These are phyloP conservation scores for Apostichopus leukothele DNA, from an alignment of 53 echinoderm and acorn worm genomes.

Conservation along the genomic window DNA sequence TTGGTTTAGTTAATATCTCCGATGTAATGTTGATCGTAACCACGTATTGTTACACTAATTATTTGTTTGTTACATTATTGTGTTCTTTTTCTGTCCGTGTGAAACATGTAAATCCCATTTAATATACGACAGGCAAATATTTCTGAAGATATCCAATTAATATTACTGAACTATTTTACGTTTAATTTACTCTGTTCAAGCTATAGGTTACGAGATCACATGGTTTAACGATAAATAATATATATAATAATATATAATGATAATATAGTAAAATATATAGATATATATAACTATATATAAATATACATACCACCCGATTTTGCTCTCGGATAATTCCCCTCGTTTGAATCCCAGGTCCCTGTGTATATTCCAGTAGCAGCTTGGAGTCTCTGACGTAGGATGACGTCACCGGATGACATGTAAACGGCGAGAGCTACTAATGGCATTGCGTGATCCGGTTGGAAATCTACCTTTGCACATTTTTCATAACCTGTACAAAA, in stretches of 20 bases:
- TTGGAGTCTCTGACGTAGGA: conserved; percentile 30
- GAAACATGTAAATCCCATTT: too few relatives aligned
- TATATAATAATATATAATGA: too few relatives aligned
- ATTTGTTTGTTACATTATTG: too few relatives aligned
- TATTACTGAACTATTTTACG: too few relatives aligned
- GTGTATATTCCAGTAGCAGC: conserved; percentile 32
- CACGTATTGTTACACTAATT: too few relatives aligned
- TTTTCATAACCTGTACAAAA: conserved; percentile 16
- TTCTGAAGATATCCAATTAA: neutral
- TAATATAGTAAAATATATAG: too few relatives aligned
- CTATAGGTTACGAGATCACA: too few relatives aligned
- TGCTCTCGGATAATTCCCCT: conserved; percentile 19
- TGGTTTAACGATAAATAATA: too few relatives aligned
- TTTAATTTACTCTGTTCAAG: too few relatives aligned
- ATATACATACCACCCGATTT: conserved; percentile 18
- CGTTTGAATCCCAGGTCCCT: conserved; percentile 8
- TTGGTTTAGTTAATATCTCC: too few relatives aligned
- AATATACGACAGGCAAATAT: neutral
- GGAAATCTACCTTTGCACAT: conserved; percentile 23
- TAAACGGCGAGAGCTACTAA: conserved; percentile 32
- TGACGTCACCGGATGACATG: conserved; percentile 33
- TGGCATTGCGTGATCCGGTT: conserved; percentile 36
- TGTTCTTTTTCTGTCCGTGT: too few relatives aligned
- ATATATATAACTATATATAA: neutral
- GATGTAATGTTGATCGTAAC: too few relatives aligned